Percentiles rank a stretch among this genome's conserved stretches.
These are phyloP conservation scores for Ophthalmolycus amberensis DNA, from an alignment of 2,113 vertebrate species.

Conservation along the genomic window DNA sequence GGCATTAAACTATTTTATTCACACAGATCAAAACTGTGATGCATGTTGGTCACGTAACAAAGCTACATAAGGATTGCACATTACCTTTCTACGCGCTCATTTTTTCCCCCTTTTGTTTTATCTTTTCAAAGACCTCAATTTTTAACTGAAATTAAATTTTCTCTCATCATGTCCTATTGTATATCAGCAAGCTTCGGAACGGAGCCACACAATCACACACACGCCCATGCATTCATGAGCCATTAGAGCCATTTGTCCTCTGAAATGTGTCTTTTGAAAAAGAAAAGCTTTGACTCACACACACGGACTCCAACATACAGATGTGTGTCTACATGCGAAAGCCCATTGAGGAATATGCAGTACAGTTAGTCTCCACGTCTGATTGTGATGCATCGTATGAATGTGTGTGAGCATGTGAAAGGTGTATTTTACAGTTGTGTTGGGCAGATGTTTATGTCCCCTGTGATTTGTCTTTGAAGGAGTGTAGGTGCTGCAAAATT, in stretches of 20 bases:
- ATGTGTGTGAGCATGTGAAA: conserved; percentile 4
- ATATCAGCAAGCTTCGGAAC: neutral
- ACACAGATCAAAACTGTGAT: conserved; percentile 9
- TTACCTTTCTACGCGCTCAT: neutral
- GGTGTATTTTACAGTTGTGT: conserved; percentile 32
- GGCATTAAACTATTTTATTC: conserved; percentile 18
- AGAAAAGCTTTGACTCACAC: neutral
- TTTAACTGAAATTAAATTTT: conserved; percentile 12
- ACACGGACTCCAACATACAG: neutral
- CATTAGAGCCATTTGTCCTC: conserved; percentile 17
- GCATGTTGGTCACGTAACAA: neutral
- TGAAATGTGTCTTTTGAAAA: neutral
- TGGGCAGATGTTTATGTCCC: conserved; percentile 52
- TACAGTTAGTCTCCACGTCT: neutral
- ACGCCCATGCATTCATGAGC: neutral
- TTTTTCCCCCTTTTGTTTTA: neutral
- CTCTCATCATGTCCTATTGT: conserved; percentile 33
- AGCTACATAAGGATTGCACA: neutral
- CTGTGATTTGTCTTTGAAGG: conserved; percentile 65
- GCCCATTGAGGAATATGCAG: neutral
- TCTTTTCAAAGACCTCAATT: neutral
- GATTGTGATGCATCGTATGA: conserved; percentile 1
- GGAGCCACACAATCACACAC: neutral
- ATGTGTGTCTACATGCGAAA: neutral
- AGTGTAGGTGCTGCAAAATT: conserved; percentile 67